A percentile compares a stretch with the other conserved stretches of the same genome.
Conservation (phyloP, 2,888 invertebrate genomes). For the Ichneumon xanthorius region DNA sequence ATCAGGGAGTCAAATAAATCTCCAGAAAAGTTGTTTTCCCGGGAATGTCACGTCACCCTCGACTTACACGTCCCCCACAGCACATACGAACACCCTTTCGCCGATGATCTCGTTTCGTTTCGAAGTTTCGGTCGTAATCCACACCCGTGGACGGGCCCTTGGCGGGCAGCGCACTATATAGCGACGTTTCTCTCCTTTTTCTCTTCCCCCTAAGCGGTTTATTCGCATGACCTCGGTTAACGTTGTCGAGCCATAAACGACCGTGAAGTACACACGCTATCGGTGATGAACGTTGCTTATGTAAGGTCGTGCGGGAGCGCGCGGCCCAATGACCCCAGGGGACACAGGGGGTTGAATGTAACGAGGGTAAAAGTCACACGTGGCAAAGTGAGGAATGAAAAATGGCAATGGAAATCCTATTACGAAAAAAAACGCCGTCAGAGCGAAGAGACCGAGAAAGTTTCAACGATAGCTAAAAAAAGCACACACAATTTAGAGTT, state of each 20-base stretch:
- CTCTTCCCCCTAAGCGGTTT: constrained; percentile 36
- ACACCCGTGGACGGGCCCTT: background rate
- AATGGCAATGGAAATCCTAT: constrained; percentile 1
- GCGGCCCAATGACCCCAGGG: constrained; percentile 35
- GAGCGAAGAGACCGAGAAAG: background rate
- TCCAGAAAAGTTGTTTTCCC: background rate
- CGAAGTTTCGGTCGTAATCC: constrained; percentile 11
- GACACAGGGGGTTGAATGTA: background rate
- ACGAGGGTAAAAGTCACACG: constrained; percentile 20
- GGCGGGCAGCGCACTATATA: background rate
- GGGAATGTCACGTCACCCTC: background rate
- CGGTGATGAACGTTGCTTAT: background rate
- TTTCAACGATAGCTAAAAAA: background rate
- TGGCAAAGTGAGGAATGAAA: constrained; percentile 31
- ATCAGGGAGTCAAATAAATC: background rate
- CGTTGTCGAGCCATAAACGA: constrained; percentile 53
- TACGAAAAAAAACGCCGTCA: background rate
- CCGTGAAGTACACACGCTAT: constrained; percentile 47
- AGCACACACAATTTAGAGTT: background rate
- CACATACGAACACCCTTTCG: background rate
- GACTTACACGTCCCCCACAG: background rate
- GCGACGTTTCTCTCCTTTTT: background rate
- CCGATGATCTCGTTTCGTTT: constrained; percentile 4
- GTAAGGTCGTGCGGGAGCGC: background rate
- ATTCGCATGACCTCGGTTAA: constrained; percentile 62